Percentiles rank a stretch among this genome's conserved stretches.
These are phyloP conservation scores for Acrocyrtus sp. DNA, from an alignment of 2,888 invertebrate genomes.

Conservation along the genomic window DNA sequence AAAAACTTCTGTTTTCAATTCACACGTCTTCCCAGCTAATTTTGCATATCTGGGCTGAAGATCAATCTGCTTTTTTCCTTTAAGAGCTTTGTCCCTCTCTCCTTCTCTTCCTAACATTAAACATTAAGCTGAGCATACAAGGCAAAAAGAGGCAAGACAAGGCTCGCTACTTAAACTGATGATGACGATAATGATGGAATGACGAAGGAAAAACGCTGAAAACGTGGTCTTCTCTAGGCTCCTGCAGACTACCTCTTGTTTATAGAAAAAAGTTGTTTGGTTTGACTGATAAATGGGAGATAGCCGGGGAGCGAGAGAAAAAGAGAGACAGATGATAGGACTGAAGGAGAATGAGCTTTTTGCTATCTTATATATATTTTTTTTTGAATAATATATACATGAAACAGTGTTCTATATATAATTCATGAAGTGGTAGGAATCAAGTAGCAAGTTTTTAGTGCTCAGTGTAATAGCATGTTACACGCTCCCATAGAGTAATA, in stretches of 20 bases:
- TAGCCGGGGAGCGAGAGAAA: neutral
- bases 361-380: too few relatives aligned
- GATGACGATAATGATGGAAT: neutral
- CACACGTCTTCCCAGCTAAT: slow-evolving; percentile 27
- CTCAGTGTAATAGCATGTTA: too few relatives aligned
- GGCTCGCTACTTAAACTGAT: neutral
- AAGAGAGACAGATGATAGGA: slow-evolving; percentile 1
- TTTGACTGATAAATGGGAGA: slow-evolving; percentile 14
- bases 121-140: neutral
- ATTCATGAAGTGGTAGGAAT: too few relatives aligned
- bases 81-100: neutral
- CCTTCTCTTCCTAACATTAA: neutral
- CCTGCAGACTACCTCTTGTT: too few relatives aligned
- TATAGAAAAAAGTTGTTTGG: too few relatives aligned
- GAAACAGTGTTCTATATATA: too few relatives aligned
- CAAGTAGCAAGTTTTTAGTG: too few relatives aligned
- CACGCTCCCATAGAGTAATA: too few relatives aligned
- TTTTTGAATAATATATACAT: too few relatives aligned
- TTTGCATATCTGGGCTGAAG: slow-evolving; percentile 38
- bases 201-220: neutral
- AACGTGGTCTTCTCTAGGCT: too few relatives aligned
- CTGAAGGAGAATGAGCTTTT: too few relatives aligned
- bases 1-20: slow-evolving; percentile 30
- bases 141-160: neutral
- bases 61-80: slow-evolving; percentile 24